phyloP scores from a whole-genome alignment of 1,140 invertebrate species.

The Hycleus cichorii region DNA sequence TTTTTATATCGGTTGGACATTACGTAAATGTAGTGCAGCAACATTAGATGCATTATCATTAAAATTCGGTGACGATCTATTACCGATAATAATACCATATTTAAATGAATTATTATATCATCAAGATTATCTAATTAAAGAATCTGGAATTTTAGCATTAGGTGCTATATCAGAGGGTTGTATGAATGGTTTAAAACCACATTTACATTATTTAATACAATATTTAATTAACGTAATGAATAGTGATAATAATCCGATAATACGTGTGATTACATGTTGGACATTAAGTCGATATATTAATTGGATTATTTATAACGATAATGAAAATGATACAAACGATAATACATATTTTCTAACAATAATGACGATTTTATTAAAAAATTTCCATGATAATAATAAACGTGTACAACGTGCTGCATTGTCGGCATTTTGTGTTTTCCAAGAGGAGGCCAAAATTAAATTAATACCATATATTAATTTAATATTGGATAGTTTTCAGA shows the following conservation, averaged over 20 bases:
- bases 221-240: slow-evolving; percentile 86
- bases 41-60: slow-evolving; percentile 94
- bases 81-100: slow-evolving; percentile 89
- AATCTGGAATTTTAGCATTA: slow-evolving; percentile 68
- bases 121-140: slow-evolving; percentile 92
- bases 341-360: slow-evolving; percentile 88
- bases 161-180: slow-evolving; percentile 99
- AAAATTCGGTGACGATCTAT: slow-evolving; percentile 90
- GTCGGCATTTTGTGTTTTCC: slow-evolving; percentile 96
- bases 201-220: slow-evolving; percentile 90
- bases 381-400: slow-evolving; percentile 95
- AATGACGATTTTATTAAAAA: slow-evolving; percentile 91
- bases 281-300: slow-evolving; percentile 94
- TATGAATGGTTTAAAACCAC: slow-evolving; percentile 91
- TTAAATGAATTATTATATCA: slow-evolving; percentile 94
- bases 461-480: slow-evolving; percentile 93
- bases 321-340: slow-evolving; percentile 48
- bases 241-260: slow-evolving; percentile 86
- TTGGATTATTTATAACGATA: slow-evolving; percentile 60
- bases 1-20: slow-evolving; percentile 93
- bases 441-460: slow-evolving; percentile 97
- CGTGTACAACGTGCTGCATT: slow-evolving; percentile 98
- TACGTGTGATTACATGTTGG: slow-evolving; percentile 98
- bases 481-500: slow-evolving; percentile 93
- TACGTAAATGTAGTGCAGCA: slow-evolving; percentile 96